These are phyloP conservation scores for Aldabrachelys gigantea DNA, from an alignment of 2,113 vertebrate species.

Conservation along the genomic window DNA sequence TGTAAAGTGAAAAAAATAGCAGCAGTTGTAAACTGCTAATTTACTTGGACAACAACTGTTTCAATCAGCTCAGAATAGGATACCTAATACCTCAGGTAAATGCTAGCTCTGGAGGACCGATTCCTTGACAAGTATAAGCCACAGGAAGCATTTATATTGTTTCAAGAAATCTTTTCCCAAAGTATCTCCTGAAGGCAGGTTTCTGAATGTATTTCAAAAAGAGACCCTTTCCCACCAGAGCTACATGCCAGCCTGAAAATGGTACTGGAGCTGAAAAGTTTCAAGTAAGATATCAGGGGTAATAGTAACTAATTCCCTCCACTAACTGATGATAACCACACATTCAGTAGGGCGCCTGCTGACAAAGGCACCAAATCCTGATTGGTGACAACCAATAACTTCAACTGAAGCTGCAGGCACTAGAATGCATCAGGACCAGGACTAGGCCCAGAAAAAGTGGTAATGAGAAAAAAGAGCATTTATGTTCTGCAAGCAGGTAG, in stretches of 20 bases:
- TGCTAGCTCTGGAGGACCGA: neutral
- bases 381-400: neutral
- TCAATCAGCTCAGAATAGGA: accelerated
- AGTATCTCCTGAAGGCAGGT: neutral
- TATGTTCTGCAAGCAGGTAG: neutral
- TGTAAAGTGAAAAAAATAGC: slow-evolving; percentile 45
- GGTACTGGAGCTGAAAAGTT: neutral
- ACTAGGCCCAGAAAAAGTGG: neutral
- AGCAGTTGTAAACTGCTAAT: accelerated
- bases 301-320: neutral
- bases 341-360: too few species aligned
- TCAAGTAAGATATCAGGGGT: neutral
- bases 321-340: neutral
- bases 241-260: neutral
- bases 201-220: accelerated
- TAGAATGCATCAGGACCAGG: neutral
- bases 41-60: neutral
- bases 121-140: neutral
- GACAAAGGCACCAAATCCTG: neutral
- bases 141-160: neutral
- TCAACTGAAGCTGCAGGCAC: neutral
- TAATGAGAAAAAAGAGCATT: neutral
- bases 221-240: neutral
- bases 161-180: accelerated
- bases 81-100: accelerated